Base-by-base conservation (phyloP, 2,113 vertebrate species). In the Oostethus manadensis region DNA sequence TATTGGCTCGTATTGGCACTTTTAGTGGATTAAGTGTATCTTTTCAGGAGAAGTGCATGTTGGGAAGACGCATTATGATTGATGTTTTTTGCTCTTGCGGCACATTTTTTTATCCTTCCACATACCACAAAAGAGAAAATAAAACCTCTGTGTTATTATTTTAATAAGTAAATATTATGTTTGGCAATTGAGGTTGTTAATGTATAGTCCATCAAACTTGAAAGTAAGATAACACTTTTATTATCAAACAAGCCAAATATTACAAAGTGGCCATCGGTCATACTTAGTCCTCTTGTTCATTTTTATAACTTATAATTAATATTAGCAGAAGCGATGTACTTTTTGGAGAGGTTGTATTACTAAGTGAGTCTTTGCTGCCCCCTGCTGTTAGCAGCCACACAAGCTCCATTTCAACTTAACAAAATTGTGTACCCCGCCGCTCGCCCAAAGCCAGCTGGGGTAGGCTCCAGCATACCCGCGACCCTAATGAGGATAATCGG, bases 351-450 rank as follows among this genome's bases (percentile, higher is more conserved):
- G 17, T 72, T 58, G 54, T 67, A 63, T 66, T 64, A 73, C 64
- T 62, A 60, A 63, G 45, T 21, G 1, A 47, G 46, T 56, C 56
- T 82, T 57, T 86, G 80, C 80, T 86, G 80, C 80, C 82, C 70
- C 60, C 80, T 86, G 63, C 62, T 74, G 83, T 66, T 58, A 74
- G 1, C 26, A 67, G 56, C 44, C 26, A 54, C 15, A 11, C n/a
- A 29, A 21, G 20, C 48, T 43, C 51, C 59, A 13, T 67, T 57
- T 60, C 0, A 60, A 56, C 78, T 40, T 55, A 13, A 20, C 3
- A 42, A 57, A 51, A 43, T 33, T 7, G n/a, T n/a, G n/a, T n/a
- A n/a, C n/a, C n/a, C n/a, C n/a, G n/a, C n/a, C n/a, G n/a, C n/a
- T n/a, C n/a, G n/a, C n/a, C n/a, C n/a, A n/a, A n/a, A n/a, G n/a